Conservation (phyloP, 2,797 vertebrate species). For the Crenuchus spilurus region DNA sequence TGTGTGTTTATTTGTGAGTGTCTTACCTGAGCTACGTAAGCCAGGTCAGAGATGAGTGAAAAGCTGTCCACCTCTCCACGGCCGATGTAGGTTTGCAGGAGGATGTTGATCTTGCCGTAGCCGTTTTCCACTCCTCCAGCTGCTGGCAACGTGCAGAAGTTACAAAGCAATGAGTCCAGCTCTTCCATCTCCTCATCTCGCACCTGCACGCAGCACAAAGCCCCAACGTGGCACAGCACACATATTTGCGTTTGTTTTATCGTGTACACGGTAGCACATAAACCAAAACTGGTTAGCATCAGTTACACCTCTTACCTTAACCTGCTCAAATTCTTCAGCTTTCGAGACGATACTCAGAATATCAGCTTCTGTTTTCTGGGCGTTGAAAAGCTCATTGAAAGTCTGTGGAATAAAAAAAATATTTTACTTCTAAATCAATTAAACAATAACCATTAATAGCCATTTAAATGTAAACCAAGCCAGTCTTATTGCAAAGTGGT, state of each 20-base stretch:
- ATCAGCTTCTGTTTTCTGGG: conserved; percentile 93
- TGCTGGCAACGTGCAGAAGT: conserved; percentile 89
- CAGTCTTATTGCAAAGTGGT: no score
- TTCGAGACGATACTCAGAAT: conserved; percentile 94
- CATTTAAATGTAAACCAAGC: no score
- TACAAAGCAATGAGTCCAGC: conserved; percentile 84
- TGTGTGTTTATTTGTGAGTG: neutral
- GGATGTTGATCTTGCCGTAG: conserved; percentile 97
- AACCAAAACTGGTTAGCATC: neutral
- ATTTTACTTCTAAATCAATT: neutral
- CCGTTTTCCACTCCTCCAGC: conserved; percentile 94
- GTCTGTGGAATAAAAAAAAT: conserved; percentile 75
- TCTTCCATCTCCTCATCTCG: conserved; percentile 96
- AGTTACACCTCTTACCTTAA: conserved; percentile 93
- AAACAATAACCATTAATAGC: neutral
- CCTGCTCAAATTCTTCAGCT: conserved; percentile 98
- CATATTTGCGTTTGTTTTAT: neutral
- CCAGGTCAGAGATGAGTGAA: conserved; percentile 97
- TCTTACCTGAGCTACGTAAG: conserved; percentile 94
- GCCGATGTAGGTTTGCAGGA: conserved; percentile 95
- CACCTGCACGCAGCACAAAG: conserved; percentile 73
- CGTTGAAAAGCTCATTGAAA: conserved; percentile 94
- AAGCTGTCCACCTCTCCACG: conserved; percentile 96
- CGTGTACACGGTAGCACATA: neutral
- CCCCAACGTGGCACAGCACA: neutral